phyloP scores from a whole-genome alignment of 2,113 vertebrate species.

The Polypterus senegalus region DNA sequence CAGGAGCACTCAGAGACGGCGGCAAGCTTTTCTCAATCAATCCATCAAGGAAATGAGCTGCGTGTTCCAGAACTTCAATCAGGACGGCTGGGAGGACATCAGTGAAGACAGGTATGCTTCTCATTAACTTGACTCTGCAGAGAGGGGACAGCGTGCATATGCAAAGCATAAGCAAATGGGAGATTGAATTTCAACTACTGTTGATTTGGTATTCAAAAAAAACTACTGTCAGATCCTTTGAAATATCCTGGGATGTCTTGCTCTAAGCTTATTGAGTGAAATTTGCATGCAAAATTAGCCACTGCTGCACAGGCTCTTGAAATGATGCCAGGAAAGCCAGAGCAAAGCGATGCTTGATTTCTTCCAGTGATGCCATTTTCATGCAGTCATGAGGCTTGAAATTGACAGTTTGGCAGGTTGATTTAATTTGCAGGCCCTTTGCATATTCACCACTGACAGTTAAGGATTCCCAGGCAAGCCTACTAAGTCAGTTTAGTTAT shows the following conservation, averaged over 20 bases:
- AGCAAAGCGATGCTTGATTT: constrained; percentile 86
- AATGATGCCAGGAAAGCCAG: constrained; percentile 85
- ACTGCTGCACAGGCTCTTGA: constrained; percentile 87
- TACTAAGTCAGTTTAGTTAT: constrained; percentile 78
- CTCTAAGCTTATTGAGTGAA: constrained; percentile 99
- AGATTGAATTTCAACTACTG: constrained; percentile 95
- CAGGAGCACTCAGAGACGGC: constrained; percentile 46
- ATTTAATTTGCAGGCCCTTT: constrained; percentile 98
- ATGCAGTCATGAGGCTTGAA: constrained; percentile 86
- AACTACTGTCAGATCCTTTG: constrained; percentile 87
- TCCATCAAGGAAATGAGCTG: constrained; percentile 77
- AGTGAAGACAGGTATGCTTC: constrained; percentile 80
- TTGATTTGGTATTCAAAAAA: constrained; percentile 96
- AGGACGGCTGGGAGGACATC: constrained; percentile 91
- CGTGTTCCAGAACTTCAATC: constrained; percentile 67
- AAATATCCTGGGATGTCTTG: constrained; percentile 98
- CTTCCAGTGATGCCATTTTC: constrained; percentile 95
- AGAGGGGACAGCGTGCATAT: constrained; percentile 85
- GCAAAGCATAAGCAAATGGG: constrained; percentile 86
- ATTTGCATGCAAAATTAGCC: constrained; percentile 99
- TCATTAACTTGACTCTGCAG: constrained; percentile 82
- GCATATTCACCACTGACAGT: constrained; percentile 90
- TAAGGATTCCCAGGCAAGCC: constrained; percentile 82
- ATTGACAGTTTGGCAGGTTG: constrained; percentile 99
- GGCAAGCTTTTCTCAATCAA: constrained; percentile 63